Evolutionary conservation across 2,797 vertebrate genomes (phyloP).

Genomic region (Tolypeutes matacus): DNA sequence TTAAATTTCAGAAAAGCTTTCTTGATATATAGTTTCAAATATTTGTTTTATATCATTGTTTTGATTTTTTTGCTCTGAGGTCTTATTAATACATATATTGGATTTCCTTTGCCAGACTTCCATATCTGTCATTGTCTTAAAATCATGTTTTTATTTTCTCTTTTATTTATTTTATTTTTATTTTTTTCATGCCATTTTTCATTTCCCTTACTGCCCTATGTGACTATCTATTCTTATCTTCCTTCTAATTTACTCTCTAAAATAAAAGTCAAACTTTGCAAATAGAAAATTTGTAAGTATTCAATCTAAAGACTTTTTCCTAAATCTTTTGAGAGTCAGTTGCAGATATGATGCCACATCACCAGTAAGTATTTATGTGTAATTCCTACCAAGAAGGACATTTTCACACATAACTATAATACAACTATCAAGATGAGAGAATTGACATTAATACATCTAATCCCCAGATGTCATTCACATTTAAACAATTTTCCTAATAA

Average conservation of each 20-base stretch:
- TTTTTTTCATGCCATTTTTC: neutral
- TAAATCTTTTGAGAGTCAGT: neutral
- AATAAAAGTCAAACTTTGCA: neutral
- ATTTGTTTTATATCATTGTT: neutral
- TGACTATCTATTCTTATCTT: neutral
- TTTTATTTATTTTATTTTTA: slow-evolving; percentile 3
- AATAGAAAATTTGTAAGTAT: neutral
- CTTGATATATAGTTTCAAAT: neutral
- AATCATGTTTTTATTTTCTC: neutral
- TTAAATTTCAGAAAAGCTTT: neutral
- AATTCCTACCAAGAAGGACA: neutral
- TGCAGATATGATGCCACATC: neutral
- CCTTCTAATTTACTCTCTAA: neutral
- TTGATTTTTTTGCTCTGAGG: neutral
- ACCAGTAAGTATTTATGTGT: neutral
- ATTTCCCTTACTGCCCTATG: neutral
- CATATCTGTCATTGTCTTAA: neutral
- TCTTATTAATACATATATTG: neutral
- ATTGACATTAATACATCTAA: neutral
- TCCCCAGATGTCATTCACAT: neutral
- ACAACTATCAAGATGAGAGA: neutral
- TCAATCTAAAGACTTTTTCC: neutral
- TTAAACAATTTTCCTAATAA: neutral
- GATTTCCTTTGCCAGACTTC: neutral
- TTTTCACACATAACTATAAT: neutral